A percentile compares a stretch with the other conserved stretches of the same genome.
phyloP scores from a whole-genome alignment of 2,797 vertebrate genomes.

The Balearica regulorum region DNA sequence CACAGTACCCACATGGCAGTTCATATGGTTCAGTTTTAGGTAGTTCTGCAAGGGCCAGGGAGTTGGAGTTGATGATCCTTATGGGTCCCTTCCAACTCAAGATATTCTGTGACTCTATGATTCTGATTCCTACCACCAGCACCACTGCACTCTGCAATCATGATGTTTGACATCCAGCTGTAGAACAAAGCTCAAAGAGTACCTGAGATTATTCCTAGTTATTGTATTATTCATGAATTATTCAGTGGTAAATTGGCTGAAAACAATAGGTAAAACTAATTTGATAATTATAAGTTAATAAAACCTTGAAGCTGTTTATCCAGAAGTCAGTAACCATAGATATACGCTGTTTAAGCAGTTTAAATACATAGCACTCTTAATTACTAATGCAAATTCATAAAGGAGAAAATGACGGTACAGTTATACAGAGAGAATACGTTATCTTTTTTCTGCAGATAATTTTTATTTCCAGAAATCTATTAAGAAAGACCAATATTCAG shows the following conservation, averaged over 20 bases:
- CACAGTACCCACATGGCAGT: neutral
- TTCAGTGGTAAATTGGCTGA: neutral
- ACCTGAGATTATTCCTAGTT: neutral
- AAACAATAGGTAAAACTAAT: neutral
- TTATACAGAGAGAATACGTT: neutral
- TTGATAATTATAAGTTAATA: slow-evolving; percentile 38
- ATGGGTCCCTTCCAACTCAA: neutral
- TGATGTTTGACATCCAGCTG: neutral
- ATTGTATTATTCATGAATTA: neutral
- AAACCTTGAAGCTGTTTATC: neutral
- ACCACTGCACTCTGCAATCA: neutral
- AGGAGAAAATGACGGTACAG: neutral
- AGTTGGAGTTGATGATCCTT: neutral
- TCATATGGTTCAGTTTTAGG: neutral
- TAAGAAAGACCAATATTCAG: neutral
- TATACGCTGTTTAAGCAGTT: neutral
- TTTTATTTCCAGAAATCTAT: neutral
- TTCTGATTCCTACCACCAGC: rapidly evolving
- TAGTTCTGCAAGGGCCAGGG: neutral
- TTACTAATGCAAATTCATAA: slow-evolving; percentile 9
- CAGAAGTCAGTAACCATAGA: neutral
- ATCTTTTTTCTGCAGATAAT: neutral
- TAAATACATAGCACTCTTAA: neutral
- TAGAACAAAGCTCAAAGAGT: neutral
- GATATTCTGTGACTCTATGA: neutral